Conservation (phyloP, 2,113 vertebrate species). For the Zosterops pallidus region DNA sequence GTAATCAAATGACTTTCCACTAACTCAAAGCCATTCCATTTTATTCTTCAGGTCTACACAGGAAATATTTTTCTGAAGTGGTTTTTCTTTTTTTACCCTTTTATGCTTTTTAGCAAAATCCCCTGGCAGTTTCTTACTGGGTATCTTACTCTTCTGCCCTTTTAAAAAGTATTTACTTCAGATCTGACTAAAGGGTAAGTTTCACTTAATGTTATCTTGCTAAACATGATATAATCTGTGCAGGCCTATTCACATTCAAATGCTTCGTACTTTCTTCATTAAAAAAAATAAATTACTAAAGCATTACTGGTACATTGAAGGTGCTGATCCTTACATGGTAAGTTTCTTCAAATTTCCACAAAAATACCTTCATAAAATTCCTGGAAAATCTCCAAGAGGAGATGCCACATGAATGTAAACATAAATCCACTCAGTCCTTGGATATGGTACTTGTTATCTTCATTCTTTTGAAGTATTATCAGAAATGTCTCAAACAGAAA, state of each 20-base stretch:
- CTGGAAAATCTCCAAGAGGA: neutral
- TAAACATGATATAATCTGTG: neutral
- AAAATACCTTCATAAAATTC: neutral
- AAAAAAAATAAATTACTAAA: neutral
- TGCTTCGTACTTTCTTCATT: neutral
- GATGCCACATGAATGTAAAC: neutral
- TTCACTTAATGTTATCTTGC: neutral
- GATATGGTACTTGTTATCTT: neutral
- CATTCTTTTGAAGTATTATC: conserved; percentile 17
- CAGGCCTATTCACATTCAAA: neutral
- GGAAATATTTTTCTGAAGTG: neutral
- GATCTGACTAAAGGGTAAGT: neutral
- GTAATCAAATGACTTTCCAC: conserved; percentile 1
- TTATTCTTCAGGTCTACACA: neutral
- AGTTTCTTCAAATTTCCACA: neutral
- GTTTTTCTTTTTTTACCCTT: neutral
- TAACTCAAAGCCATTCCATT: neutral
- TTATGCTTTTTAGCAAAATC: neutral
- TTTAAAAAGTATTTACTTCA: conserved; percentile 8
- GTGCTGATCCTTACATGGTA: neutral
- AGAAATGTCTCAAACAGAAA: neutral
- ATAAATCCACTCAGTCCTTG: neutral
- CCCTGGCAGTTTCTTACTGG: neutral
- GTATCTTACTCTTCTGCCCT: neutral
- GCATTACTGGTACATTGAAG: neutral